Conservation (phyloP, 2,113 vertebrate species). For the Stegastes partitus region DNA sequence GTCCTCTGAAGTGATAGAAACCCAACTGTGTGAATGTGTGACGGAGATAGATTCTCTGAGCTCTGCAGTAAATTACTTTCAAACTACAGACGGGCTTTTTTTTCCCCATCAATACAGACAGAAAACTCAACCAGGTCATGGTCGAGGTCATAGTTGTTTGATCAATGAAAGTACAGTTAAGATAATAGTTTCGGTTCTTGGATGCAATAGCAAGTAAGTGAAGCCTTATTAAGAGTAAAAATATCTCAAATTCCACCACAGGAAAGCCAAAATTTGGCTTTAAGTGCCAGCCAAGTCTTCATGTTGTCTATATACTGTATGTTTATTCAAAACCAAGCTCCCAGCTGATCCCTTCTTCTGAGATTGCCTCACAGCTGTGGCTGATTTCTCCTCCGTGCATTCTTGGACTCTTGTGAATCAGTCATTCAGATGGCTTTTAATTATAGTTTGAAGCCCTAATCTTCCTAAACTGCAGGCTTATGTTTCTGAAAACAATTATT, state of each 20-base stretch:
- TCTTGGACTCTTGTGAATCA: conserved; percentile 43
- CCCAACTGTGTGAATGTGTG: not conserved
- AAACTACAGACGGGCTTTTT: not conserved
- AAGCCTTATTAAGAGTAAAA: not conserved
- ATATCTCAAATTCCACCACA: not conserved
- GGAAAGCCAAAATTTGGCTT: not conserved
- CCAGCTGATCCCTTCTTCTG: conserved; percentile 2
- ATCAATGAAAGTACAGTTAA: not conserved
- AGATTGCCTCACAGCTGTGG: conserved; percentile 36
- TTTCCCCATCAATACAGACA: not conserved
- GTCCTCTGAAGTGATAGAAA: not conserved
- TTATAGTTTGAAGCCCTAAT: conserved; percentile 39
- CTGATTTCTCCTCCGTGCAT: conserved; percentile 12
- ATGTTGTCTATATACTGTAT: not conserved
- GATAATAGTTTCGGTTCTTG: not conserved
- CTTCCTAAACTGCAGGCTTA: conserved; percentile 30
- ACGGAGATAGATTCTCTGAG: not conserved
- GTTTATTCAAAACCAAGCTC: not conserved
- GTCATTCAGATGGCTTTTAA: conserved; percentile 50
- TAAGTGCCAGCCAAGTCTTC: not conserved
- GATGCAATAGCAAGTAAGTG: not conserved
- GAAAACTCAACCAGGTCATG: conserved; percentile 7
- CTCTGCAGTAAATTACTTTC: conserved; percentile 37
- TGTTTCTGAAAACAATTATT: conserved; percentile 59
- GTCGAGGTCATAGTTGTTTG: not conserved